Evolutionary conservation across 1,140 invertebrate species (phyloP), one percentile per base, ranked within the genome.

Genomic region (Plodia interpunctella): DNA sequence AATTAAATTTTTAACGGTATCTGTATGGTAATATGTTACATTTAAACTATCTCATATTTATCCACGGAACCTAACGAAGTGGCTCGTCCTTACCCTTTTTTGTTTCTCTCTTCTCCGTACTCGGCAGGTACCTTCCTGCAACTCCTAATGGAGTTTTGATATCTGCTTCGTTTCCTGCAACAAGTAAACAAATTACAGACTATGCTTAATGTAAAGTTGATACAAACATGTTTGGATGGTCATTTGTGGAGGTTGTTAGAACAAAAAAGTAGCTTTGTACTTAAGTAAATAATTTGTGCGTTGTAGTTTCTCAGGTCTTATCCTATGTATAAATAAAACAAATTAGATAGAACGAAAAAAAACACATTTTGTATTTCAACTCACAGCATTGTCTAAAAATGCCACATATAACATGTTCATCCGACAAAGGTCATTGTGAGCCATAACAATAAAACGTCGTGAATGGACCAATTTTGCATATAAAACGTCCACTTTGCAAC

Each of bases 61-160:
- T 10, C 2, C 10, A 44, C 38, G 15, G 38, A 44, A 44, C 38
- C 13, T 25, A 15, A 0, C 15, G 10, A 15, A 15, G 0, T 2
- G 13, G 5, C n/a, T 13, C 13, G 10, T 6, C 5, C 38, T 44
- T 44, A 17, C 38, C 38, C n/a, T 10, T 4, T 17, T 44, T n/a
- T 15, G 38, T 15, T 5, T 6, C 10, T 44, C 38, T 5, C 38
- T 3, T 15, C 38, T 44, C 38, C 30, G 30, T 32, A n/a, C n/a
- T 10, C 30, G 8, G n/a, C n/a, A n/a, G n/a, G n/a, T n/a, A n/a
- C n/a, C n/a, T 15, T 17, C 38, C 38, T 44, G 15, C n/a, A 15
- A 44, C 38, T 44, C 35, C n/a, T 44, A 44, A 44, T 44, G 38
- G 38, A 44, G 13, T 44, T 44, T 44, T 44, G 38, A 44, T 44